These are phyloP conservation scores for Coelopa frigida DNA, from an alignment of 1,140 invertebrate genomes.

Conservation along the genomic window DNA sequence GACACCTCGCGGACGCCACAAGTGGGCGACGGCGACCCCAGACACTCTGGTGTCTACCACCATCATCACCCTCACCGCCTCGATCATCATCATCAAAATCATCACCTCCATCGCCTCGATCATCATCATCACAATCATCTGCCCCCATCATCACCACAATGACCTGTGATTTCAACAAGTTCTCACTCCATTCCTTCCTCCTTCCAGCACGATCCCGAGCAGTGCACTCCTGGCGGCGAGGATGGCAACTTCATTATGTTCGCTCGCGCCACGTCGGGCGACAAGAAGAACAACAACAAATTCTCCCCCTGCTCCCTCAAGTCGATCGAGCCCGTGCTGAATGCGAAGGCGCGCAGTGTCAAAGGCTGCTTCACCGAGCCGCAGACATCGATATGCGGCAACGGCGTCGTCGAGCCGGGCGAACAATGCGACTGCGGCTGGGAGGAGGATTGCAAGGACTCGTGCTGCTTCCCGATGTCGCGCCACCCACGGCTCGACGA, in stretches of 20 bases:
- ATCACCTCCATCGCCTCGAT: no score
- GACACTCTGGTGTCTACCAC: no score
- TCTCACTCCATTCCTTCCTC: no score
- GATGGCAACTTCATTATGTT: constrained; percentile 99
- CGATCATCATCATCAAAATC: no score
- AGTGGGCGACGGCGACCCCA: no score
- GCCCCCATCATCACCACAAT: no score
- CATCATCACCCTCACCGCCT: no score
- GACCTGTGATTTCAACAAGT: no score
- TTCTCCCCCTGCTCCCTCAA: constrained; percentile 88
- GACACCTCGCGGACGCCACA: no score
- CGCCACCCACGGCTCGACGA: constrained; percentile 65
- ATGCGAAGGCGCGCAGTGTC: constrained; percentile 79
- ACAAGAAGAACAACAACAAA: constrained; percentile 93
- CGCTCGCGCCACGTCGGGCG: constrained; percentile 89
- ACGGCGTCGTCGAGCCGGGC: constrained; percentile 90
- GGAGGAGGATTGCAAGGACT: constrained; percentile 88
- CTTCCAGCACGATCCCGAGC: constrained; percentile 88
- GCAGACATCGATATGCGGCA: constrained; percentile 88
- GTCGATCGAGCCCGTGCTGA: constrained; percentile 91
- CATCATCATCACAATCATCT: no score
- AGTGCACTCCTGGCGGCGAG: constrained; percentile 83
- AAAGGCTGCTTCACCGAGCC: constrained; percentile 92
- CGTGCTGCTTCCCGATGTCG: constrained; percentile 88
- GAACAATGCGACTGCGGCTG: constrained; percentile 99